Base-by-base conservation (phyloP, 30 jellyfish, hydroid and myxozoan genomes). In the Mastigias papua region DNA sequence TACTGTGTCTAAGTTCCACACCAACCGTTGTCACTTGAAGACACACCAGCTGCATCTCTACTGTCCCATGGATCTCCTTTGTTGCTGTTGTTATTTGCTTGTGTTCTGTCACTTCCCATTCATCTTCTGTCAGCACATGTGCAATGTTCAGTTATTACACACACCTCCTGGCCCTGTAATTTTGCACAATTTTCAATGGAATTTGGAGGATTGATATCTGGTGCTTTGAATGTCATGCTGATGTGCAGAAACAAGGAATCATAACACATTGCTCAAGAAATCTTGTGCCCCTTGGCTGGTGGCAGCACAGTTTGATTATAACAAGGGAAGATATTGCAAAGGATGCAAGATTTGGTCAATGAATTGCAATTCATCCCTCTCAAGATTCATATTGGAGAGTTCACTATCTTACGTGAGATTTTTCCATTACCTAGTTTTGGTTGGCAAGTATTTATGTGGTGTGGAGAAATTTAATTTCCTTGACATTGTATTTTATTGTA, bases 201-300 rank as follows among this genome's bases (percentile, higher is more conserved):
- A 42, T 8, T 42, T 42, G 54, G 54, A 42, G 54, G 88, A 77
- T 77, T 50, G 88, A 77, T 27, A 31, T 6, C 65, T 77, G 70
- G 64, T 58, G 50, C 50, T 25, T 58, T 49, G 25, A 54, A 10
- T 42, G 54, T 42, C 54, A 42, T 54, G 67, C 67, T 54, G 67
- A 21, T 54, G 8, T 54, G 25, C 67, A 69, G 81, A 69, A n/a
- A 69, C 34, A 30, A 1, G 29, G 62, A n/a, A 34, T 19, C 22
- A 69, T 27, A 9, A 9, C 23, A 65, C 9, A 46, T 27, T 65
- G 77, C 51, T 65, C 77, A 65, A 20, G 77, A 25, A 26, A 4
- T 25, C 20, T 17, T 54, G 17, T 16, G 8, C 16, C 27, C 25
- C 25, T 3, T 54, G 67, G 27, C 23, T 54, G 67, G 27, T 21